Evolutionary conservation across 2,888 invertebrate genomes (phyloP).

Genomic region (Norana najaformis): DNA sequence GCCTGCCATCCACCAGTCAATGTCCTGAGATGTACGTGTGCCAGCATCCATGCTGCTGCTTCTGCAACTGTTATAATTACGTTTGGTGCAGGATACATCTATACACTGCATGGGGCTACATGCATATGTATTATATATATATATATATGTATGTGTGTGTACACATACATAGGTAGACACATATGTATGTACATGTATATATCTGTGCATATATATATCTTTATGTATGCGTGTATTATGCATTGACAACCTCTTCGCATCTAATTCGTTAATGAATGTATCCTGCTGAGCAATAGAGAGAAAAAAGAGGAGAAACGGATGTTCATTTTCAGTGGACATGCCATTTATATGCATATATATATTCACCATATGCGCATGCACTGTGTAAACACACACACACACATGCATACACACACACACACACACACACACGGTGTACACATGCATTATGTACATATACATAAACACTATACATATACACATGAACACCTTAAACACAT

Average conservation of each 20-base stretch:
- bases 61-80: conserved; percentile 4
- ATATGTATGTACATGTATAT: no score
- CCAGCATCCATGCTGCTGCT: background rate
- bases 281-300: background rate
- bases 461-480: background rate
- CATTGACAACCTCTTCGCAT: background rate
- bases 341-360: background rate
- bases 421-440: background rate
- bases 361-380: no score
- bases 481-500: no score
- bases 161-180: no score
- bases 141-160: no score
- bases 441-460: no score
- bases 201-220: no score
- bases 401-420: background rate
- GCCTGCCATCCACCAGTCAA: background rate
- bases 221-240: no score
- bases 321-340: background rate
- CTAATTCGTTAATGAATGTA: background rate
- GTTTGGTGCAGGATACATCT: background rate
- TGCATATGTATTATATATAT: background rate
- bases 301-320: background rate
- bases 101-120: background rate
- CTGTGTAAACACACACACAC: no score
- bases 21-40: background rate